Conservation (phyloP, 2,888 invertebrate genomes). For the Pseudococcus viburni region DNA sequence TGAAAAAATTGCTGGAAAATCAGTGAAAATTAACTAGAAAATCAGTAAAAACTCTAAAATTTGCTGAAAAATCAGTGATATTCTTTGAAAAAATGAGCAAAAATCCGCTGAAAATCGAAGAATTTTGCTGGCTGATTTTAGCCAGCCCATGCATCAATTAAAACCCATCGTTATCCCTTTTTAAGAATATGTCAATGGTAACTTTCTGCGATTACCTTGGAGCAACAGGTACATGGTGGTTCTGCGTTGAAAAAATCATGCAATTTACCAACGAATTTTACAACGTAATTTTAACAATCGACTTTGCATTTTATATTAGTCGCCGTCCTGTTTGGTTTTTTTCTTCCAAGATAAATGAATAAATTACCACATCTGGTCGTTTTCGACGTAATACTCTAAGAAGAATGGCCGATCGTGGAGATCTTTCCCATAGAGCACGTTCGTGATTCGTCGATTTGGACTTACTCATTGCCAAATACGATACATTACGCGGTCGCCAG, state of each 20-base stretch:
- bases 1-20: too few species aligned
- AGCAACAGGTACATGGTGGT: background rate
- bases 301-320: slow-evolving; percentile 29
- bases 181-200: background rate
- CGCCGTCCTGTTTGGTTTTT: background rate
- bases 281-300: slow-evolving; percentile 5
- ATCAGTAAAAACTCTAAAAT: too few species aligned
- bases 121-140: too few species aligned
- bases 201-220: background rate
- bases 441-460: slow-evolving; percentile 23
- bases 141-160: too few species aligned
- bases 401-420: background rate
- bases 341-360: background rate
- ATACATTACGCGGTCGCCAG: slow-evolving; percentile 15
- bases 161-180: background rate
- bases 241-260: background rate
- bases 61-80: too few species aligned
- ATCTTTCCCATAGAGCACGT: slow-evolving; percentile 12
- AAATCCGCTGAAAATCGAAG: too few species aligned
- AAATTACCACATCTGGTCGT: slow-evolving; percentile 9
- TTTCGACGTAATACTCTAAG: slow-evolving; percentile 1
- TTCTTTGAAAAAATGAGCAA: too few species aligned
- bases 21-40: too few species aligned
- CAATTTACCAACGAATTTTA: slow-evolving; percentile 1
- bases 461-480: slow-evolving; percentile 47